These are phyloP conservation scores for Mya arenaria DNA, from an alignment of 1,140 invertebrate genomes.

Conservation along the genomic window DNA sequence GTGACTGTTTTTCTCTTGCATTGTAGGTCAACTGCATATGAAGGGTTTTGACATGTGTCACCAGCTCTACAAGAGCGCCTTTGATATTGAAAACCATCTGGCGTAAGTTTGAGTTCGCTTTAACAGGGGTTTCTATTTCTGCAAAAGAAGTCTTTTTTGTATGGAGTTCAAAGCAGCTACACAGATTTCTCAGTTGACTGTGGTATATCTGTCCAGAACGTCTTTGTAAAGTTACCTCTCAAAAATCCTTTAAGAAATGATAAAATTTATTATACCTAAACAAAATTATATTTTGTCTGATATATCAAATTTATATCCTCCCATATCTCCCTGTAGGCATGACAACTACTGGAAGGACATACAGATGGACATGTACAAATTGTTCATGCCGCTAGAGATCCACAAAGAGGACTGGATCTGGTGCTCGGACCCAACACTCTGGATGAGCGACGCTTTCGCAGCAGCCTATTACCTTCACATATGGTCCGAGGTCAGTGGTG, in stretches of 20 bases:
- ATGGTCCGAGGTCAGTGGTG: slow-evolving; percentile 81
- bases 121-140: too few species aligned
- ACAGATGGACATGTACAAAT: slow-evolving; percentile 88
- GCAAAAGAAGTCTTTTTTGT: too few species aligned
- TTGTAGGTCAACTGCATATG: slow-evolving; percentile 86
- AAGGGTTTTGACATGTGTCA: slow-evolving; percentile 88
- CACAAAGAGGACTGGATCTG: slow-evolving; percentile 90
- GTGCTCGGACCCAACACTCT: slow-evolving; percentile 87
- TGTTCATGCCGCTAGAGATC: slow-evolving; percentile 88
- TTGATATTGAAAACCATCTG: slow-evolving; percentile 92
- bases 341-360: slow-evolving; percentile 90
- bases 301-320: too few species aligned
- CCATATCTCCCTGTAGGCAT: slow-evolving; percentile 81
- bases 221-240: too few species aligned
- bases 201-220: too few species aligned
- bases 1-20: too few species aligned
- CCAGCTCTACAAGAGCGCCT: slow-evolving; percentile 90
- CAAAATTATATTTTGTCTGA: too few species aligned
- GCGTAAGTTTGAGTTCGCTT: too few species aligned
- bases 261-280: too few species aligned
- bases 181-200: too few species aligned
- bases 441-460: slow-evolving; percentile 76
- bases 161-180: too few species aligned
- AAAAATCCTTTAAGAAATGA: too few species aligned
- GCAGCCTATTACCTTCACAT: slow-evolving; percentile 81